A percentile compares a stretch with the other conserved stretches of the same genome.
phyloP scores from a whole-genome alignment of 2,113 vertebrate genomes.

The Mormyrus lacerda region DNA sequence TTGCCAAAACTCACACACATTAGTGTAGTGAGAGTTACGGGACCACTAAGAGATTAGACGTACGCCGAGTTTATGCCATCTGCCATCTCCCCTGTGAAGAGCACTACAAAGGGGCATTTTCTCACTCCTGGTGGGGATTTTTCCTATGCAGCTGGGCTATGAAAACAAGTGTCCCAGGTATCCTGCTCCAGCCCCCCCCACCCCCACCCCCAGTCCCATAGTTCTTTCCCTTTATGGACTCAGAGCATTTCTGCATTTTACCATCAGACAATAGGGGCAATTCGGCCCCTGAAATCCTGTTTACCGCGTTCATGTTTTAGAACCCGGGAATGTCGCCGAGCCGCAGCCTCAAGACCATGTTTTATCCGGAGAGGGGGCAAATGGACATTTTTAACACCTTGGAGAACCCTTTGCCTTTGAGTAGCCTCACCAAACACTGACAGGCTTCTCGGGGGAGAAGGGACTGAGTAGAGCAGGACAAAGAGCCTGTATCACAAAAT shows the following conservation, averaged over 20 bases:
- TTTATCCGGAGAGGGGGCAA: conserved; percentile 67
- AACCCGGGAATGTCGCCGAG: conserved; percentile 69
- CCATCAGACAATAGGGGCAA: not conserved
- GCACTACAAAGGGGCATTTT: not conserved
- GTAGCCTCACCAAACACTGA: conserved; percentile 61
- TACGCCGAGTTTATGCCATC: not conserved
- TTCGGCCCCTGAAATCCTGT: conserved; percentile 54
- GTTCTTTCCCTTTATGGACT: not conserved
- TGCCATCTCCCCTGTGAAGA: not conserved
- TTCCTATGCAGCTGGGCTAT: not conserved
- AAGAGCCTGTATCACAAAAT: conserved; percentile 59
- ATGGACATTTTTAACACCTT: conserved; percentile 78
- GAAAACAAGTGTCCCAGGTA: conserved; percentile 7
- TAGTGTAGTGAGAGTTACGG: not conserved
- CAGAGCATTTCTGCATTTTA: not conserved
- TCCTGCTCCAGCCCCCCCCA: not conserved
- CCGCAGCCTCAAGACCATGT: conserved; percentile 65
- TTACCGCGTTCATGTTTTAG: conserved; percentile 71
- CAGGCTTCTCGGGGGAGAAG: conserved; percentile 62
- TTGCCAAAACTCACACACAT: not conserved
- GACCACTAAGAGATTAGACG: not conserved
- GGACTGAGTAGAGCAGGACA: conserved; percentile 68
- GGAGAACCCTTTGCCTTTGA: conserved; percentile 68
- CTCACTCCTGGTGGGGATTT: conserved; percentile 3
- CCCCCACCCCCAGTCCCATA: not conserved